Evolutionary conservation across 1,140 invertebrate genomes (phyloP).

Genomic region (Leucophenga varia): DNA sequence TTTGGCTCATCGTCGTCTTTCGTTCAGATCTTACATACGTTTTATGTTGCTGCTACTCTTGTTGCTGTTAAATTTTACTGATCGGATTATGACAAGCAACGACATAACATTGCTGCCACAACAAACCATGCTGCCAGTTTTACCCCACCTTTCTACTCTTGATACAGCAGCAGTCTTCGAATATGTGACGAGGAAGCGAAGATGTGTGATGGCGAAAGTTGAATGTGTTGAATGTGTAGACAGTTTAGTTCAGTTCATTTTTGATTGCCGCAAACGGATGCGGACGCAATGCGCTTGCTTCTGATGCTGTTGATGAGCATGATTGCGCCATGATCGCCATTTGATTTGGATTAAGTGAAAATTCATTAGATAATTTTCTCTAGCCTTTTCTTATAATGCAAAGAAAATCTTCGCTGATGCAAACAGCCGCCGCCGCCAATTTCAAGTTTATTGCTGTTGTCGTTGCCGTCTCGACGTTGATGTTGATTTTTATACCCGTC

Average conservation of each 20-base stretch:
- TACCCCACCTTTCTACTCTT: too few species aligned
- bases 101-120: slow-evolving; percentile 26
- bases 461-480: too few species aligned
- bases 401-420: slow-evolving; percentile 27
- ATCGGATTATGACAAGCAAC: slow-evolving; percentile 51
- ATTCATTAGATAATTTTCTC: slow-evolving; percentile 48
- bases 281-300: neutral
- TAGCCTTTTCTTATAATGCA: slow-evolving; percentile 24
- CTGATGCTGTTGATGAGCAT: slow-evolving; percentile 17
- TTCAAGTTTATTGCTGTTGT: too few species aligned
- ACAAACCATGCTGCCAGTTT: too few species aligned
- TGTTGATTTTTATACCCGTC: too few species aligned
- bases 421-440: slow-evolving; percentile 28
- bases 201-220: too few species aligned
- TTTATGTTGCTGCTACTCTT: slow-evolving; percentile 4
- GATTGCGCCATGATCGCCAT: slow-evolving; percentile 32
- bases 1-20: neutral
- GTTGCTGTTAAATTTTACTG: slow-evolving; percentile 20
- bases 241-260: too few species aligned
- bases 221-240: too few species aligned
- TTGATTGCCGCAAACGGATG: neutral
- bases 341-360: slow-evolving; percentile 51
- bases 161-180: too few species aligned
- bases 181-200: too few species aligned
- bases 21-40: too few species aligned